phyloP scores from a whole-genome alignment of 30 jellyfish, hydroid and myxozoan species.

The Hydractinia symbiolongicarpus region DNA sequence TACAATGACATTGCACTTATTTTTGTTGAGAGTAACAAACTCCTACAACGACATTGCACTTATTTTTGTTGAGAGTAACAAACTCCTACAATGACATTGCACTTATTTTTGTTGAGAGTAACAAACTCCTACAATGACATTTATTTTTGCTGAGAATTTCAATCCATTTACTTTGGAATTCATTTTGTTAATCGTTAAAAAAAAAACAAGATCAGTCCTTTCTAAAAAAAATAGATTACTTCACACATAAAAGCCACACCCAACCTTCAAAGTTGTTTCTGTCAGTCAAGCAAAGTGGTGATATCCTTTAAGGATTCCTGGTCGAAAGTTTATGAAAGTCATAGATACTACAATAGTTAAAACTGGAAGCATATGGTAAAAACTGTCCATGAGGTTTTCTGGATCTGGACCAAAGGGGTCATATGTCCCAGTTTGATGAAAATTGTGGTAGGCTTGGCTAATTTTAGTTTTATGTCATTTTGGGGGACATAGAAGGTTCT shows the following conservation, averaged over 20 bases:
- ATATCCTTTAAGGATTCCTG: slow-evolving; percentile 18
- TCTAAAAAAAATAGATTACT: not conserved
- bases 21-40: no score
- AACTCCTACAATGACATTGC: no score
- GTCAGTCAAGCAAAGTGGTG: not conserved
- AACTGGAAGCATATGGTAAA: no score
- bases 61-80: no score
- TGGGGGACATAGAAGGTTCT: not conserved
- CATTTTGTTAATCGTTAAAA: not conserved
- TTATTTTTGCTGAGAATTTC: not conserved
- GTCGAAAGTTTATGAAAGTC: no score
- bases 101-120: no score
- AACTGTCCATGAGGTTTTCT: not conserved
- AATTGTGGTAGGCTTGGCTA: not conserved
- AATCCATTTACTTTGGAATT: not conserved
- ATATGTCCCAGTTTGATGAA: not conserved
- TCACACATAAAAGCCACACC: slow-evolving; percentile 20
- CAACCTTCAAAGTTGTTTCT: slow-evolving; percentile 10
- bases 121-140: no score
- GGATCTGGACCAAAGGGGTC: slow-evolving; percentile 12
- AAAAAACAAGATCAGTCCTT: slow-evolving; percentile 9
- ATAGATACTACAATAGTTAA: no score
- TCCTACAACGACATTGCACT: no score
- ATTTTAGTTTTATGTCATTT: not conserved
- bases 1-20: no score